A percentile compares a stretch with the other conserved stretches of the same genome.
These are phyloP conservation scores for Sardinella longiceps DNA, from an alignment of 2,797 vertebrate genomes.

Conservation along the genomic window DNA sequence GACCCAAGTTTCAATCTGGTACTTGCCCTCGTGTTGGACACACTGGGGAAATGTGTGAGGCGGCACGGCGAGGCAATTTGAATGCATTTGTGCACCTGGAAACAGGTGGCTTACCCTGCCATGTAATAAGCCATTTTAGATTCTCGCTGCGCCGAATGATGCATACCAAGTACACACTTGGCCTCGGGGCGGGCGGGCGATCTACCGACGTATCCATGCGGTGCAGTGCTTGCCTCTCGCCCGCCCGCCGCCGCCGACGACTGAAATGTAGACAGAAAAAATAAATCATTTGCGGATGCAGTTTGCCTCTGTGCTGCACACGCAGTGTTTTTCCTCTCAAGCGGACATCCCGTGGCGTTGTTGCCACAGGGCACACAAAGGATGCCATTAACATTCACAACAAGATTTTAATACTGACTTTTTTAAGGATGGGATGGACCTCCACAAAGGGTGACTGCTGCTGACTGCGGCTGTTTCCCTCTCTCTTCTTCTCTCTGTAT, in stretches of 20 bases:
- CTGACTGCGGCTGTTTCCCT: constrained; percentile 1
- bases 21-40: constrained; percentile 8
- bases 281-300: constrained; percentile 26
- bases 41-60: constrained; percentile 15
- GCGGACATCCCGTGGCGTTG: constrained; percentile 3
- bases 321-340: constrained; percentile 14
- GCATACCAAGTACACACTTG: constrained; percentile 29
- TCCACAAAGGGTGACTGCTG: constrained; percentile 14
- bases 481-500: not conserved
- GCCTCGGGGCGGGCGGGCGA: constrained; percentile 13
- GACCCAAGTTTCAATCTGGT: constrained; percentile 22
- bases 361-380: constrained; percentile 6
- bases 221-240: not conserved
- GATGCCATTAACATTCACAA: constrained; percentile 39
- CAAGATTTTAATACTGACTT: constrained; percentile 33
- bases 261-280: constrained; percentile 27
- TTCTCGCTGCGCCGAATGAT: constrained; percentile 26
- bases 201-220: not conserved
- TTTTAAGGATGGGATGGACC: constrained; percentile 30
- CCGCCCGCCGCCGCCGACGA: no score
- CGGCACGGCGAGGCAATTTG: constrained; percentile 18
- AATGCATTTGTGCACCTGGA: constrained; percentile 28
- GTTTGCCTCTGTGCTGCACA: constrained; percentile 37
- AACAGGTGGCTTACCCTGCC: constrained; percentile 30
- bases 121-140: constrained; percentile 36